Percentiles rank a stretch among this genome's conserved stretches.
phyloP scores from a whole-genome alignment of 2,888 invertebrate species.

The Dioctria rufipes region DNA sequence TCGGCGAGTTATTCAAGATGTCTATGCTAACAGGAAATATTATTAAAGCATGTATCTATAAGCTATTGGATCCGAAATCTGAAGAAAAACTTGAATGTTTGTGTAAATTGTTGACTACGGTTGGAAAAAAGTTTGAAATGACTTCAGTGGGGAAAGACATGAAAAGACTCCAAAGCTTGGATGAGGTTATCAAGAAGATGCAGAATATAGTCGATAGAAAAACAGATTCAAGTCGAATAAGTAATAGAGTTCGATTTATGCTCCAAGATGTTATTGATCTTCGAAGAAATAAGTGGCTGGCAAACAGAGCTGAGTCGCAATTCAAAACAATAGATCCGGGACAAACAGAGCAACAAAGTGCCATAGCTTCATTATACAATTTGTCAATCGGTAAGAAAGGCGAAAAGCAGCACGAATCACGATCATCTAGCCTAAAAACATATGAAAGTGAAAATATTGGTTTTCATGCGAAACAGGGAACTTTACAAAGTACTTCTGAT shows the following conservation, averaged over 20 bases:
- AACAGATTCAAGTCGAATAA: conserved; percentile 68
- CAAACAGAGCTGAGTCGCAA: conserved; percentile 78
- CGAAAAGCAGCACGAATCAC: background rate
- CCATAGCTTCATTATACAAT: background rate
- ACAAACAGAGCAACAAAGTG: background rate
- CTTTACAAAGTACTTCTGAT: conserved; percentile 60
- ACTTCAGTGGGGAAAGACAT: conserved; percentile 66
- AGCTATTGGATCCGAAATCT: conserved; percentile 80
- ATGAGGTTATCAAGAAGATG: conserved; percentile 78
- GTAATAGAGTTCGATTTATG: conserved; percentile 74
- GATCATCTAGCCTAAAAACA: background rate
- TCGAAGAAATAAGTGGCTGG: conserved; percentile 84
- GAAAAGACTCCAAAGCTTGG: conserved; percentile 68
- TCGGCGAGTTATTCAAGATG: conserved; percentile 88
- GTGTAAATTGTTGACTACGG: conserved; percentile 89
- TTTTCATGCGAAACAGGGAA: background rate
- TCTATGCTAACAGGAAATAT: conserved; percentile 87
- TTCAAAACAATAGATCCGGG: background rate
- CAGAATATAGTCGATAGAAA: conserved; percentile 78
- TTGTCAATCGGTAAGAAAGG: conserved; percentile 7
- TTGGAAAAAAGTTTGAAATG: conserved; percentile 84
- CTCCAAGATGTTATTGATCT: conserved; percentile 90
- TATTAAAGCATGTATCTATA: conserved; percentile 85
- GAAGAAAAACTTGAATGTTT: conserved; percentile 92
- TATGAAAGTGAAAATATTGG: background rate